Evolutionary conservation across 2,797 vertebrate species (phyloP), one percentile per base, ranked within the genome.

Genomic region (Numenius phaeopus): DNA sequence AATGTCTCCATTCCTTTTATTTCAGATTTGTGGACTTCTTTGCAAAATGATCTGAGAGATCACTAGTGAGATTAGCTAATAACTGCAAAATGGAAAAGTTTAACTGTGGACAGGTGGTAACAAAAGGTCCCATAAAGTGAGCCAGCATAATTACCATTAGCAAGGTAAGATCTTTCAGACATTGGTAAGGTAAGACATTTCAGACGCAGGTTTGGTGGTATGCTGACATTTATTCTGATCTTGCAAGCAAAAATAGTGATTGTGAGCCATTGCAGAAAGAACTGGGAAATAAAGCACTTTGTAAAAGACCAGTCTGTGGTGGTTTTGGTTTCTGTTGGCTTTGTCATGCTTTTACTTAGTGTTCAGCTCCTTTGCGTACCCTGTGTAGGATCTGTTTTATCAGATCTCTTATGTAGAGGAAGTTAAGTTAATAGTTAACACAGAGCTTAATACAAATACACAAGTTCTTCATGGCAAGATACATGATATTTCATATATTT

Each of bases 21-120:
- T 91, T 76, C 92, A 98, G 98, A 89, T 73, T 92, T n/a, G 34
- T 96, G 67, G 95, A 96, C 30, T 93, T 97, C 52, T 97, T 98
- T 93, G 65, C 61, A 50, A 93, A 98, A 5, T 97, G 83, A 78
- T 70, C 91, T 26, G 83, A 97, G 52, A 92, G 92, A 73, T 87
- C 24, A 5, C 57, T 98, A 80, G 93, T 92, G 93, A 83, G 64
- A 64, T 89, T 98, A 15, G 94, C 88, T 37, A 78, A 59, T 66
- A 40, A 89, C 64, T 97, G 94, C 78, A 98, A 87, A 94, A 50
- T 93, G 13, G 97, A 95, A 79, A 95, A 85, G 64, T 97, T 96
- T 92, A 71, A 94, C 3, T 94, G 82, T 30, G 97, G 93, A 39
- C 93, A 98, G 83, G 83, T 98, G 84, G 82, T 97, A 75, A 82